Conservation (phyloP, 2,113 vertebrate species). For the Parus major region DNA sequence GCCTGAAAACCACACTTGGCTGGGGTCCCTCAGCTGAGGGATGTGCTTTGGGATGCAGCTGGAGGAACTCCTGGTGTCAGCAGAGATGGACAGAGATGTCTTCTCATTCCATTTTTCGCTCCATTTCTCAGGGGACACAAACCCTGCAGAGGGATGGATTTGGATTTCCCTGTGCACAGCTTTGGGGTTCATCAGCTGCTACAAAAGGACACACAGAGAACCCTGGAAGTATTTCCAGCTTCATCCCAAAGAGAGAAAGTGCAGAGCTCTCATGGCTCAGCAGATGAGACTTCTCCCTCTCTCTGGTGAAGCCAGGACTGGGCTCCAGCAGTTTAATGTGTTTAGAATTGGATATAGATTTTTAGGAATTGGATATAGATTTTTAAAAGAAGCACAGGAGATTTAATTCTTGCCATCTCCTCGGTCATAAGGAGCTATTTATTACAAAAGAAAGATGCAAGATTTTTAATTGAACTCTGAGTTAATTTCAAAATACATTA, state of each 20-base stretch:
- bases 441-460: background rate
- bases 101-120: background rate
- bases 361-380: constrained; percentile 35
- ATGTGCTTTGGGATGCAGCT: background rate
- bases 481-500: constrained; percentile 5
- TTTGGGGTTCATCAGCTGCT: background rate
- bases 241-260: background rate
- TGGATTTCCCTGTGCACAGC: background rate
- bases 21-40: background rate
- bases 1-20: background rate
- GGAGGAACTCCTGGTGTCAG: background rate
- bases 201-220: background rate
- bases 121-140: background rate
- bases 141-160: background rate
- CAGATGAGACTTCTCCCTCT: background rate
- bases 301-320: background rate
- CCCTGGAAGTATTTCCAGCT: background rate
- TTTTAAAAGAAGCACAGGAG: constrained; percentile 15
- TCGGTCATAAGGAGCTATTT: background rate
- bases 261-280: background rate
- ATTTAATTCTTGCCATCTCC: background rate
- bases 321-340: background rate
- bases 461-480: constrained; percentile 13
- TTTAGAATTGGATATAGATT: constrained; percentile 56
- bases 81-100: background rate